Conservation (phyloP, 2,113 vertebrate species). For the Symphodus melops region DNA sequence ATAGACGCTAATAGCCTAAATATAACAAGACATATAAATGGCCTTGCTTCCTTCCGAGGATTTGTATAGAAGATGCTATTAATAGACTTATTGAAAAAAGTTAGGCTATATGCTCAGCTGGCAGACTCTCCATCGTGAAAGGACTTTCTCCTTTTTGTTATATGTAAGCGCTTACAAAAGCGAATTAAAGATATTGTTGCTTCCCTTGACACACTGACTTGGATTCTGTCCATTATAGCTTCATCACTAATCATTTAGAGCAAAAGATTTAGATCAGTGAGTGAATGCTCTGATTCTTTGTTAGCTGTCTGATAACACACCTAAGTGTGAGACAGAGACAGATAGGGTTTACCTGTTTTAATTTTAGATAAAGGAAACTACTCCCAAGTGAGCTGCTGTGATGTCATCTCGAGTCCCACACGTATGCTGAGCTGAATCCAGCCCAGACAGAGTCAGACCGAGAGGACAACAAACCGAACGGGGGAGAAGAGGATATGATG, state of each 20-base stretch:
- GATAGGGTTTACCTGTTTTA: background rate
- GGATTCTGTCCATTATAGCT: background rate
- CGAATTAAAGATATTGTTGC: background rate
- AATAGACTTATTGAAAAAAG: too few species aligned
- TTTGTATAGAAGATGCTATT: too few species aligned
- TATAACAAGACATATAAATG: too few species aligned
- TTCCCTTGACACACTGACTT: background rate
- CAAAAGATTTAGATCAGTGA: too few species aligned
- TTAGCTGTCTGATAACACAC: background rate
- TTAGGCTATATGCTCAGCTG: too few species aligned
- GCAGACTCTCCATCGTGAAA: too few species aligned
- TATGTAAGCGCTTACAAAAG: background rate
- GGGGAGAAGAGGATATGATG: constrained; percentile 28
- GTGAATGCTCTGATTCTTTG: background rate
- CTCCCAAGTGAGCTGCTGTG: constrained; percentile 57
- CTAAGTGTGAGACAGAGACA: background rate
- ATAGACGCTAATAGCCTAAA: too few species aligned
- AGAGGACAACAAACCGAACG: constrained; percentile 38
- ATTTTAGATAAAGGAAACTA: constrained; percentile 34
- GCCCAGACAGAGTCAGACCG: constrained; percentile 58
- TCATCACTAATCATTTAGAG: too few species aligned
- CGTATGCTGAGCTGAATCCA: constrained; percentile 53
- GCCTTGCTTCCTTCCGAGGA: too few species aligned
- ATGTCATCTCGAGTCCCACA: constrained; percentile 74
- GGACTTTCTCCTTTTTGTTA: too few species aligned